A percentile compares a stretch with the other conserved stretches of the same genome.
Evolutionary conservation across 2,888 invertebrate species (phyloP).

Genomic region (Diloba caeruleocephala): DNA sequence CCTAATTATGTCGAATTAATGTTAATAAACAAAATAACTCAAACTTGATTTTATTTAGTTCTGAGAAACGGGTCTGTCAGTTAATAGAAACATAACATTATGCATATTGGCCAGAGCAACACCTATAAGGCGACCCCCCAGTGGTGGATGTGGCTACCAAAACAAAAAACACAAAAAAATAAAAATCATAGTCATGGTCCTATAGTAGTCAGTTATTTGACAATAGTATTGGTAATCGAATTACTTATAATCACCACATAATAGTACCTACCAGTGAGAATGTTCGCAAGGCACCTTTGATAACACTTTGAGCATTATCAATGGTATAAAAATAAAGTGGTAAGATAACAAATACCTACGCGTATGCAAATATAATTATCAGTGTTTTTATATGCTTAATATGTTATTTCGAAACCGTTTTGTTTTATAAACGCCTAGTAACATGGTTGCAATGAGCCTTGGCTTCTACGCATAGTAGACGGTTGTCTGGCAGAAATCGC

Average conservation of each 20-base stretch:
- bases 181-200: no score
- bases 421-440: slow-evolving; percentile 15
- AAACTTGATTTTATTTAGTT: slow-evolving; percentile 29
- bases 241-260: background rate
- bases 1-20: slow-evolving; percentile 35
- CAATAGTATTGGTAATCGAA: slow-evolving; percentile 8
- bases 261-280: background rate
- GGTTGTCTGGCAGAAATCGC: no score
- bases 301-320: slow-evolving; percentile 25
- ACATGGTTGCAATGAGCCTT: slow-evolving; percentile 27
- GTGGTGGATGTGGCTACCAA: slow-evolving; percentile 53
- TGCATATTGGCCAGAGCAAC: slow-evolving; percentile 63
- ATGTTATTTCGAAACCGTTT: slow-evolving; percentile 17
- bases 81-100: slow-evolving; percentile 71
- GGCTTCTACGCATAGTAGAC: slow-evolving; percentile 10
- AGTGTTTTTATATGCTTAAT: slow-evolving; percentile 5
- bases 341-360: slow-evolving; percentile 17
- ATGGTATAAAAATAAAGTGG: slow-evolving; percentile 35
- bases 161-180: slow-evolving; percentile 52
- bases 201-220: slow-evolving; percentile 6
- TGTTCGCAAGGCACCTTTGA: slow-evolving; percentile 13
- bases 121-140: slow-evolving; percentile 58
- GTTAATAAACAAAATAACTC: slow-evolving; percentile 34
- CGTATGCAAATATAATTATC: slow-evolving; percentile 30
- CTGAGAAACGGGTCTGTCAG: slow-evolving; percentile 35